Evolutionary conservation across 2,888 invertebrate species (phyloP).

Genomic region (Dioctria linearis): DNA sequence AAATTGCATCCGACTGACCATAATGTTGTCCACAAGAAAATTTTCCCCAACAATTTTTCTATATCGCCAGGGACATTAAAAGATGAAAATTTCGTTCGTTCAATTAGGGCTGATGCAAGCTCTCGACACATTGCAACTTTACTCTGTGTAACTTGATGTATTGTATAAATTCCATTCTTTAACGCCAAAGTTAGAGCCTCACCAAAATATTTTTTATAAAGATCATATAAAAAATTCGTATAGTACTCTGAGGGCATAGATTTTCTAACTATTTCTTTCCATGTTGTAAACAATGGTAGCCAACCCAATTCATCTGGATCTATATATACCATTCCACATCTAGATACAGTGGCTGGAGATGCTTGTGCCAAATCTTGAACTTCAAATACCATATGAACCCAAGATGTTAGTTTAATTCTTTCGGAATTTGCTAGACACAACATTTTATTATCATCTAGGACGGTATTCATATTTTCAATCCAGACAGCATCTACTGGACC

Average conservation of each 20-base stretch:
- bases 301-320: conserved; percentile 88
- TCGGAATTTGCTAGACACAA: conserved; percentile 92
- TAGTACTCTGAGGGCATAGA: conserved; percentile 72
- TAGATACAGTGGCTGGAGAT: conserved; percentile 90
- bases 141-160: conserved; percentile 87
- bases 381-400: conserved; percentile 92
- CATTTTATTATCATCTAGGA: conserved; percentile 95
- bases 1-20: conserved; percentile 93
- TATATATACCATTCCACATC: conserved; percentile 92
- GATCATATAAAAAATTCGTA: conserved; percentile 76
- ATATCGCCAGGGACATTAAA: conserved; percentile 73
- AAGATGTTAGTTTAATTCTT: conserved; percentile 89
- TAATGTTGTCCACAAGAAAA: conserved; percentile 85
- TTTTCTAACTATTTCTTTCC: conserved; percentile 76
- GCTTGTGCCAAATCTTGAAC: conserved; percentile 89
- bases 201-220: conserved; percentile 80
- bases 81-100: conserved; percentile 70
- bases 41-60: conserved; percentile 78
- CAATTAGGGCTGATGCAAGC: conserved; percentile 80
- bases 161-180: conserved; percentile 80
- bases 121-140: conserved; percentile 85
- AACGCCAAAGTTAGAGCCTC: conserved; percentile 78
- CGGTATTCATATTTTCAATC: conserved; percentile 96
- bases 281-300: conserved; percentile 85
- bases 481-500: conserved; percentile 94